phyloP scores from a whole-genome alignment of 2,113 vertebrate genomes.

The Alligator mississippiensis region DNA sequence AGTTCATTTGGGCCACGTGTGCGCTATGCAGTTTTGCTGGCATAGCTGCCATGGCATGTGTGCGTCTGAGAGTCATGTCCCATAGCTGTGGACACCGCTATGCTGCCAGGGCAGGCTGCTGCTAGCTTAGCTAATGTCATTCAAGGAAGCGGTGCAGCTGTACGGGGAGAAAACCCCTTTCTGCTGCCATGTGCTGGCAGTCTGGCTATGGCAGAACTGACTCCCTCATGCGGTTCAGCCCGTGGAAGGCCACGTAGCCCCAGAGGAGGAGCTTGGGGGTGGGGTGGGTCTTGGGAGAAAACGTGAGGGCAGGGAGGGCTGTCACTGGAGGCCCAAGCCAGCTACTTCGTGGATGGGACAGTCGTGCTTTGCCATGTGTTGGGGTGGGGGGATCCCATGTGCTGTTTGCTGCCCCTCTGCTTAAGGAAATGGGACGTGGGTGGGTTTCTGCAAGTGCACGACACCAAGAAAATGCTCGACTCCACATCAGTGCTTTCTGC shows the following conservation, averaged over 20 bases:
- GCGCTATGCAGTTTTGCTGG: too few species aligned
- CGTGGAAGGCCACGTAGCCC: too few species aligned
- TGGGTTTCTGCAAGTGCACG: neutral
- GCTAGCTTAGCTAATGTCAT: too few species aligned
- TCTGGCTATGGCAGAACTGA: too few species aligned
- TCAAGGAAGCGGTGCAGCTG: too few species aligned
- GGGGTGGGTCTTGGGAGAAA: neutral
- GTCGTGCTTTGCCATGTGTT: neutral
- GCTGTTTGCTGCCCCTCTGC: neutral
- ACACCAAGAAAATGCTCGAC: neutral
- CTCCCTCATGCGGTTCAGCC: too few species aligned
- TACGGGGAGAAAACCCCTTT: too few species aligned
- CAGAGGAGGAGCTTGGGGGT: neutral
- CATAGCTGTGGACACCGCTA: too few species aligned
- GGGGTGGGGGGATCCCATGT: neutral
- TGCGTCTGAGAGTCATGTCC: too few species aligned
- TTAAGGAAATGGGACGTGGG: neutral
- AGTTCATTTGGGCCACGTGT: neutral
- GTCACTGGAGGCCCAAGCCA: neutral
- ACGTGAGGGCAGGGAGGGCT: neutral
- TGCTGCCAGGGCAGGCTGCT: too few species aligned
- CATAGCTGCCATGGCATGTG: too few species aligned
- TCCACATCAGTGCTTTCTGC: neutral
- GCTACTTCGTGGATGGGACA: neutral
- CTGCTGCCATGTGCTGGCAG: too few species aligned